phyloP scores from a whole-genome alignment of 2,888 invertebrate species.

The Alloscopus bannaensis region DNA sequence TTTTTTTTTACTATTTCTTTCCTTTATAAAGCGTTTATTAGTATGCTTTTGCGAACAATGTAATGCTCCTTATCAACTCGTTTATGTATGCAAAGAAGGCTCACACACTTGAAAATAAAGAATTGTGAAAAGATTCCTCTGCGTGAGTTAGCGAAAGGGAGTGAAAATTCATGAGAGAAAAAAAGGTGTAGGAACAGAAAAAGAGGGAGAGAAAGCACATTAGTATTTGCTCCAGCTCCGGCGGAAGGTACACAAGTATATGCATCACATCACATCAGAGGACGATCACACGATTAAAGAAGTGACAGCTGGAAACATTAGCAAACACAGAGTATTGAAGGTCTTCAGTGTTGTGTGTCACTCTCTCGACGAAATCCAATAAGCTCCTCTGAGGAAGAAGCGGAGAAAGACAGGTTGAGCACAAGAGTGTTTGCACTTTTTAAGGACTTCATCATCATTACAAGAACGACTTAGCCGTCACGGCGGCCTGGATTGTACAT shows the following conservation, averaged over 20 bases:
- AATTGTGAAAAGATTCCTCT: too few species aligned
- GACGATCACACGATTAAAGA: constrained; percentile 43
- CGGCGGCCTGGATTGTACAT: constrained; percentile 16
- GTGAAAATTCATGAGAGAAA: too few species aligned
- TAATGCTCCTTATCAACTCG: constrained; percentile 28
- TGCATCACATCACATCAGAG: constrained; percentile 20
- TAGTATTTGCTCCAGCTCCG: constrained; percentile 45
- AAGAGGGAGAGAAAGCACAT: constrained; percentile 30
- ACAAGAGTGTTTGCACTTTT: constrained; percentile 14
- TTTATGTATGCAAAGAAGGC: constrained; percentile 46
- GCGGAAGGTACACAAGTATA: too few species aligned
- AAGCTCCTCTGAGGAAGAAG: constrained; percentile 24
- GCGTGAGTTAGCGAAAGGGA: too few species aligned
- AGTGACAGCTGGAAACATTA: constrained; percentile 50
- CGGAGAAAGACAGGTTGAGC: background rate
- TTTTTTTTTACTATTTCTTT: constrained; percentile 16
- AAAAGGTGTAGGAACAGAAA: too few species aligned
- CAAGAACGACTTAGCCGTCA: constrained; percentile 26
- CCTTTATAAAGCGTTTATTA: constrained; percentile 2
- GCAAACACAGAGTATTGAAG: constrained; percentile 41
- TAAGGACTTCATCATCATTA: constrained; percentile 24
- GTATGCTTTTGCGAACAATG: constrained; percentile 23
- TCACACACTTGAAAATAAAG: background rate
- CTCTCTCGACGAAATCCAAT: constrained; percentile 30
- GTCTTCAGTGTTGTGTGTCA: too few species aligned